phyloP scores from a whole-genome alignment of 2,113 vertebrate genomes.

The Tragelaphus buxtoni region DNA sequence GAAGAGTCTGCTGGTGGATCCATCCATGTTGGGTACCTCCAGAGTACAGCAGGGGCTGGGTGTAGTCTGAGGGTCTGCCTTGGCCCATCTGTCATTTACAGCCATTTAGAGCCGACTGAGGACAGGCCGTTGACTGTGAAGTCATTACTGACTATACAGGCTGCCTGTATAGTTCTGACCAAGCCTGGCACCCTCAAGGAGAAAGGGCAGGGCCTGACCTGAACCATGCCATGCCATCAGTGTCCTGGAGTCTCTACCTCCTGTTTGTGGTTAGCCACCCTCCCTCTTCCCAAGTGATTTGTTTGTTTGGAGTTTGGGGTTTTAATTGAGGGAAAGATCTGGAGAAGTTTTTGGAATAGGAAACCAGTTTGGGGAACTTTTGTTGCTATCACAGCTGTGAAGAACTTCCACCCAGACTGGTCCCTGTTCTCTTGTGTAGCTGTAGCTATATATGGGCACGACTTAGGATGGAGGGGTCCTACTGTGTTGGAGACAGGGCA shows the following conservation, averaged over 20 bases:
- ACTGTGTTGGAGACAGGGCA: neutral
- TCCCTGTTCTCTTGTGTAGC: neutral
- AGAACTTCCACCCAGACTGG: neutral
- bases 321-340: neutral
- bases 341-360: neutral
- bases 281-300: neutral
- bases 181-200: neutral
- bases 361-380: neutral
- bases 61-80: neutral
- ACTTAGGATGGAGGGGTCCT: neutral
- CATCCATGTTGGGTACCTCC: neutral
- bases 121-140: conserved; percentile 29
- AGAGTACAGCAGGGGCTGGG: neutral
- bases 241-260: neutral
- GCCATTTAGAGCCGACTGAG: neutral
- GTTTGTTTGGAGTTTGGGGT: neutral
- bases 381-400: neutral
- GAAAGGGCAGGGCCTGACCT: neutral
- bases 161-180: neutral
- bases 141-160: neutral
- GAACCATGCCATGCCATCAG: neutral
- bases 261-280: neutral
- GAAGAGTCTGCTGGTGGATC: neutral
- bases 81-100: neutral
- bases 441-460: neutral